Percentiles rank a stretch among this genome's conserved stretches.
Evolutionary conservation across 2,113 vertebrate genomes (phyloP).

Genomic region (Pangasianodon hypophthalmus): DNA sequence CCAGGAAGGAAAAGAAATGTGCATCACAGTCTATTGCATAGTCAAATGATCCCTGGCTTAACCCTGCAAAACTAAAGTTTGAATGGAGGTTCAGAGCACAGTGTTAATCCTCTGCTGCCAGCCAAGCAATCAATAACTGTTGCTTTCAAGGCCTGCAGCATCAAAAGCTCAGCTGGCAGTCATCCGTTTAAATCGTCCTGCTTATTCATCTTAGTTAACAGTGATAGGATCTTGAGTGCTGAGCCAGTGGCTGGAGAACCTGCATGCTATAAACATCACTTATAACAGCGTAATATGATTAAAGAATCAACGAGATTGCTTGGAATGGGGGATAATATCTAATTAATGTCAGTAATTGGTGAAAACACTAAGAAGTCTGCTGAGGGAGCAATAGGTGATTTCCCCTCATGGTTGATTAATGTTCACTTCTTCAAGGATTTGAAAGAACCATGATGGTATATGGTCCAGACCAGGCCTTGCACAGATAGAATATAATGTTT

Average conservation of each 20-base stretch:
- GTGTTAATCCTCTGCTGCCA: background rate
- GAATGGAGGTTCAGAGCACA: background rate
- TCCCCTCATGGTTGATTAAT: constrained; percentile 29
- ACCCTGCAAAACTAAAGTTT: background rate
- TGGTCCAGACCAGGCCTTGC: background rate
- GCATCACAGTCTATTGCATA: background rate
- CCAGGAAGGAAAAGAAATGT: background rate
- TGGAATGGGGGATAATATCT: background rate
- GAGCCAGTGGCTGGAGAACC: background rate
- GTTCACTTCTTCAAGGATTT: background rate
- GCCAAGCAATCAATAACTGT: constrained; percentile 13
- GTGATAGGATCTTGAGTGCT: background rate
- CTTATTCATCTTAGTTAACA: constrained; percentile 24
- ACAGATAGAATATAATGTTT: background rate
- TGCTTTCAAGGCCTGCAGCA: constrained; percentile 2
- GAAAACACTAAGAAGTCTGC: background rate
- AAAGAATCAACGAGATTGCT: background rate
- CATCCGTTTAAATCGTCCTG: constrained; percentile 21
- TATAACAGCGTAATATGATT: constrained; percentile 11
- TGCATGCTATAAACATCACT: constrained; percentile 2
- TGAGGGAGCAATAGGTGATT: background rate
- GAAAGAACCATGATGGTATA: background rate
- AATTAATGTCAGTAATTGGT: constrained; percentile 19
- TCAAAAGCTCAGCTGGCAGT: constrained; percentile 26
- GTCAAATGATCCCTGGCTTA: background rate